These are phyloP conservation scores for Mustela nigripes DNA, from an alignment of 2,113 vertebrate genomes.

Conservation along the genomic window DNA sequence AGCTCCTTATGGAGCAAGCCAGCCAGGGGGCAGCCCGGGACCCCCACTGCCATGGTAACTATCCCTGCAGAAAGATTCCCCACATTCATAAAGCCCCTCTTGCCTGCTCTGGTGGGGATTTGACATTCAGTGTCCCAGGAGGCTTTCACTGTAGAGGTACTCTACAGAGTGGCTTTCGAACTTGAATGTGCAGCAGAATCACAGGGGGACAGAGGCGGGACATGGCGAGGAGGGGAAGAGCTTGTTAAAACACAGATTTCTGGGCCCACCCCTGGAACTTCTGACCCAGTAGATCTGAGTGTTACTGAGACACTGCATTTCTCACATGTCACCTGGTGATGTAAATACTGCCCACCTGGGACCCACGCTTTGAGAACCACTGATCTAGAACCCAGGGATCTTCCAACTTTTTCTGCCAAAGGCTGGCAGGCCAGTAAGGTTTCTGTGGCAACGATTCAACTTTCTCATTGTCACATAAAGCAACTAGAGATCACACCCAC, in stretches of 20 bases:
- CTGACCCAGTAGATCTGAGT: neutral
- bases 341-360: no score
- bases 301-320: neutral
- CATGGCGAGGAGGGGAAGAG: accelerated
- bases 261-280: neutral
- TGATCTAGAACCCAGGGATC: neutral
- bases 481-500: neutral
- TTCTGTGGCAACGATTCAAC: neutral
- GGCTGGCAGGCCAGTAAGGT: neutral
- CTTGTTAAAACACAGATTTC: neutral
- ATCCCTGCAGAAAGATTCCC: neutral
- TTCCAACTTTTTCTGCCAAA: neutral
- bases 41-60: accelerated
- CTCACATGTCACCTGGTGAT: neutral
- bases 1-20: neutral
- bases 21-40: neutral
- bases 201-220: accelerated
- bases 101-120: no score
- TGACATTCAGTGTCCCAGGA: neutral
- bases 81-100: accelerated
- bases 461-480: neutral
- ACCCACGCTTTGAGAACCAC: neutral
- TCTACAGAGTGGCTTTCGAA: neutral
- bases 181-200: neutral
- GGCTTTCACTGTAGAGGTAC: accelerated